Base-by-base conservation (phyloP, 2,888 invertebrate species). In the Ophioninae sp. region DNA sequence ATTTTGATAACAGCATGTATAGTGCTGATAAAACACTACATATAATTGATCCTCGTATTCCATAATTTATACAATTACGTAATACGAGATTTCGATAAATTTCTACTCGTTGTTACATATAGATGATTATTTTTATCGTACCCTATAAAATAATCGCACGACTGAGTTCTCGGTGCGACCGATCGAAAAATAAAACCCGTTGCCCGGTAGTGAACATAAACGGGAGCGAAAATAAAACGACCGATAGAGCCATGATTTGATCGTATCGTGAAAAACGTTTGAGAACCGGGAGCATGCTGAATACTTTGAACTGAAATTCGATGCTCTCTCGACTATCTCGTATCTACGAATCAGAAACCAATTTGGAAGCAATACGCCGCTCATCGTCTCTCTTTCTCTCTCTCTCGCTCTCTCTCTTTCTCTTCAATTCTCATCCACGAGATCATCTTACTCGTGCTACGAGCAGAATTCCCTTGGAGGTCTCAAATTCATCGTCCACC, bases 281-380 rank as follows among this genome's bases (percentile, higher is more conserved):
- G 77, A 23, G 74, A 71, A 75, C 61, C 41, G 17, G 44, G 71
- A 75, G 63, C 81, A 72, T 71, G 76, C 65, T 75, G 67, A 84
- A 84, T 81, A 84, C 74, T 73, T 75, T 37, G 56, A 56, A 72
- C 75, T 84, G 72, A 79, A 79, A 84, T 75, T 79, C 81, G 78
- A 84, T 84, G 79, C 86, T 81, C 81, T 81, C 73, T 44, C 61
- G 61, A 75, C 86, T 89, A 92, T 92, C 79, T 73, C 92, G 88
- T 86, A 86, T 87, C 88, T 89, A 89, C 86, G 89, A 91, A 92
- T 92, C 92, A 91, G 88, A 90, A 92, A 92, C 89, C 92, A 92
- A 92, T 92, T 91, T 91, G 89, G 91, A 90, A 90, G 91, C 91
- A 91, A 91, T 92, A 91, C 89, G 89, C 88, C 86, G 88, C 89